phyloP scores from a whole-genome alignment of 2,113 vertebrate species.

The Potamarius usumacintae region DNA sequence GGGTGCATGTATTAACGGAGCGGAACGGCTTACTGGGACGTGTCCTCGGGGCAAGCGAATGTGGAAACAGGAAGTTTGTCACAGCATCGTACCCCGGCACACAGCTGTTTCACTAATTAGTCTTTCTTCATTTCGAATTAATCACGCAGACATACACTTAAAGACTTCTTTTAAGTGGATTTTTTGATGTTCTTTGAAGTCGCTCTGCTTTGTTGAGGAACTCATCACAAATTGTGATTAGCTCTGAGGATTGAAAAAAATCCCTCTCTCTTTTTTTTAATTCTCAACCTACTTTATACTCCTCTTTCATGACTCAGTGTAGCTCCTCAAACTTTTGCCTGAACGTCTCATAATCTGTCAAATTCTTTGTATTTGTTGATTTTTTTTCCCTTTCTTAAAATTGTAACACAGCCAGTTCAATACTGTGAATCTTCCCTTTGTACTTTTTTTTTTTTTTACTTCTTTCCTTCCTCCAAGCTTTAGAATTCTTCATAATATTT shows the following conservation, averaged over 20 bases:
- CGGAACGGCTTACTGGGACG: not conserved
- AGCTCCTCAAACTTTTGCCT: not conserved
- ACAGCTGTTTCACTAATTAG: slow-evolving; percentile 34
- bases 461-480: not conserved
- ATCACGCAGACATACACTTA: not conserved
- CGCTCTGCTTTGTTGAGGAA: slow-evolving; percentile 21
- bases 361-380: slow-evolving; percentile 6
- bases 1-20: not conserved
- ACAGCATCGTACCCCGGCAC: not conserved
- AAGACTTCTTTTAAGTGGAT: slow-evolving; percentile 21
- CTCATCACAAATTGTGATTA: not conserved
- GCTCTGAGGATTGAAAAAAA: slow-evolving; percentile 27
- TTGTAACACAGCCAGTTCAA: not conserved
- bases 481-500: not conserved
- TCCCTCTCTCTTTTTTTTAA: slow-evolving; percentile 5
- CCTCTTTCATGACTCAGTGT: slow-evolving; percentile 24
- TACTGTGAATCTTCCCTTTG: not conserved
- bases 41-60: slow-evolving; percentile 8
- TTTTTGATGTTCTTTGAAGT: slow-evolving; percentile 47
- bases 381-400: not conserved
- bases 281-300: slow-evolving; percentile 39
- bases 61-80: slow-evolving; percentile 39
- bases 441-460: not conserved
- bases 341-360: not conserved
- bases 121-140: slow-evolving; percentile 3